Conservation (phyloP, 2,113 vertebrate genomes). For the Mixornis gularis region DNA sequence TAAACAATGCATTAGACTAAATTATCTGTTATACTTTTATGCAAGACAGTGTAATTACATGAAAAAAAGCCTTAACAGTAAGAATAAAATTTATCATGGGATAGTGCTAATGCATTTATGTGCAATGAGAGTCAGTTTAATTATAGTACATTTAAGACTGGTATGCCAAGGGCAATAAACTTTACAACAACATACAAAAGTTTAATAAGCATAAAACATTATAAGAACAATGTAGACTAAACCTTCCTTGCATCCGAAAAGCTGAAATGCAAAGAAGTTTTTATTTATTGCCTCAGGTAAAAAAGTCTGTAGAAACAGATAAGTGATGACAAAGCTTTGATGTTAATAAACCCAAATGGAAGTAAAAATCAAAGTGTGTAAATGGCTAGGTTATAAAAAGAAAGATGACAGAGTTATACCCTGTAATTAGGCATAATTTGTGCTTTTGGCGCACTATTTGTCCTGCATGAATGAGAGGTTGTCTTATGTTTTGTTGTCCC, state of each 20-base stretch:
- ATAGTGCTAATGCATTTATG: constrained; percentile 39
- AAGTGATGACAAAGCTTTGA: constrained; percentile 81
- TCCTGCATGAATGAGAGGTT: constrained; percentile 70
- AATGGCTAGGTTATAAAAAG: constrained; percentile 74
- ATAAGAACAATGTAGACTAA: constrained; percentile 62
- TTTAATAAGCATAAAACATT: constrained; percentile 66
- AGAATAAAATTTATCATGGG: constrained; percentile 44
- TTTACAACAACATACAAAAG: constrained; percentile 57
- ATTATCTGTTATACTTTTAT: constrained; percentile 30
- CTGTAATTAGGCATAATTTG: constrained; percentile 79
- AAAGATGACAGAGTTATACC: constrained; percentile 75
- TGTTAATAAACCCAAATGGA: constrained; percentile 82
- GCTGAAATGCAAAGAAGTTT: constrained; percentile 69
- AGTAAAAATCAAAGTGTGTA: constrained; percentile 80
- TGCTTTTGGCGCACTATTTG: constrained; percentile 76
- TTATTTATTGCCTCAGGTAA: constrained; percentile 71
- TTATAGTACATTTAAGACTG: constrained; percentile 55
- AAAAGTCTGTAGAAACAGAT: constrained; percentile 72
- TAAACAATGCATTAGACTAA: constrained; percentile 52
- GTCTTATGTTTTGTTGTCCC: constrained; percentile 66
- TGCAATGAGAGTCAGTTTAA: constrained; percentile 51
- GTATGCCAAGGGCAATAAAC: constrained; percentile 60
- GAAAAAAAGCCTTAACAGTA: constrained; percentile 42
- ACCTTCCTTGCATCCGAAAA: constrained; percentile 58
- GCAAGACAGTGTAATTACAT: constrained; percentile 19